These are phyloP conservation scores for Onchidella celtica DNA, from an alignment of 2,888 invertebrate genomes.

Conservation along the genomic window DNA sequence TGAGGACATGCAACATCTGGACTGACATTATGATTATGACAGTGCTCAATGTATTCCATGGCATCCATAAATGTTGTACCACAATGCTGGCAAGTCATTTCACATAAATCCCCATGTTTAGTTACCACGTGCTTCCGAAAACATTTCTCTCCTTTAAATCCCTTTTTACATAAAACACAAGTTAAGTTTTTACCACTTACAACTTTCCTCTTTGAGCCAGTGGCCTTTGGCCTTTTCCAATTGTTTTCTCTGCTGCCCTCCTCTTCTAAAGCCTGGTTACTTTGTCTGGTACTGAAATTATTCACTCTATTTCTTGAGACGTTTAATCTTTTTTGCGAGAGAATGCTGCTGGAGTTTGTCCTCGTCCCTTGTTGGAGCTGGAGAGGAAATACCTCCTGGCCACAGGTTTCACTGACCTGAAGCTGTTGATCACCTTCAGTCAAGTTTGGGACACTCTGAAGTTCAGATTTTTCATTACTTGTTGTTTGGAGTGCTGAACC, in stretches of 20 bases:
- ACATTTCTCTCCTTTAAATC: not conserved
- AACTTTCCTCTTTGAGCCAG: not conserved
- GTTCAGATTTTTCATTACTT: not conserved
- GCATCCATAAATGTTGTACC: conserved; percentile 1
- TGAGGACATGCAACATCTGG: not conserved
- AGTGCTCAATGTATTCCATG: conserved; percentile 17
- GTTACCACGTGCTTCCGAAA: not conserved
- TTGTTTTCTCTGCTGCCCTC: not conserved
- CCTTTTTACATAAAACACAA: not conserved
- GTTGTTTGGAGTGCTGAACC: not conserved
- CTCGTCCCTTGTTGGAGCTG: not conserved
- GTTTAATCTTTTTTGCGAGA: not conserved
- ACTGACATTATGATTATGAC: not conserved
- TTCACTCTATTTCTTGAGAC: not conserved
- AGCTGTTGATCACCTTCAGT: no score
- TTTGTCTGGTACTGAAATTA: not conserved
- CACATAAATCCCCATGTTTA: not conserved
- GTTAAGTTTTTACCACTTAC: not conserved
- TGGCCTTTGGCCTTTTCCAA: not conserved
- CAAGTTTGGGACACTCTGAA: not conserved
- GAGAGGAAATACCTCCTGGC: not conserved
- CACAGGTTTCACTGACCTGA: not conserved
- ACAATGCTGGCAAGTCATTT: conserved; percentile 24
- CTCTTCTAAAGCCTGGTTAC: not conserved
- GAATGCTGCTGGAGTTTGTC: not conserved